Conservation (phyloP, 2,797 vertebrate species). For the Neosalanx taihuensis region DNA sequence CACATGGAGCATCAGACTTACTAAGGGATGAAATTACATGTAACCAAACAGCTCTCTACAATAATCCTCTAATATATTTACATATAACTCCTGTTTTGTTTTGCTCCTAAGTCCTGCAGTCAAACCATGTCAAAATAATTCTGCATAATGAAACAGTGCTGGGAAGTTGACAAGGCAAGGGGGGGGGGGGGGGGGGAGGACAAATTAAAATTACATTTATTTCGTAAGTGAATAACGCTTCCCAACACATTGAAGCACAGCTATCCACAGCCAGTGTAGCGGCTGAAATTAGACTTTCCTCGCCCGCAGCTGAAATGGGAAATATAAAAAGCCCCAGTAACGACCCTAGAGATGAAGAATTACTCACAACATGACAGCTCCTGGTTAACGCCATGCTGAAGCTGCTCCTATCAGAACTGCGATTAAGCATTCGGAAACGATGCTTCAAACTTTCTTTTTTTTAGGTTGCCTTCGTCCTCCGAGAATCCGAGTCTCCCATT, state of each 20-base stretch:
- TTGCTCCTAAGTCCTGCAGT: constrained; percentile 47
- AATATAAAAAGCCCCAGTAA: constrained; percentile 32
- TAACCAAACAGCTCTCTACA: neutral
- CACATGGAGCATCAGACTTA: too few relatives aligned
- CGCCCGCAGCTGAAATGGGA: constrained; percentile 50
- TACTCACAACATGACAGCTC: constrained; percentile 29
- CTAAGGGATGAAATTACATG: too few relatives aligned
- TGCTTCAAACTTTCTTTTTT: constrained; percentile 48
- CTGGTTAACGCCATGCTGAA: constrained; percentile 47
- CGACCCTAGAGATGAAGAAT: constrained; percentile 33
- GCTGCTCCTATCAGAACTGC: constrained; percentile 38
- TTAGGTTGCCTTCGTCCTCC: constrained; percentile 10
- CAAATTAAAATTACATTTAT: constrained; percentile 68
- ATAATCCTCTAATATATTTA: neutral
- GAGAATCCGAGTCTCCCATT: constrained; percentile 24
- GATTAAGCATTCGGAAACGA: constrained; percentile 52
- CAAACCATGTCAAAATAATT: constrained; percentile 58
- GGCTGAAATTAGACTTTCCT: constrained; percentile 32
- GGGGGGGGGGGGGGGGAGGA: too few relatives aligned
- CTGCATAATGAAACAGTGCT: constrained; percentile 32
- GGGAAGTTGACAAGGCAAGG: constrained; percentile 47
- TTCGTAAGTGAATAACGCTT: constrained; percentile 51
- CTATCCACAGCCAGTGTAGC: constrained; percentile 49
- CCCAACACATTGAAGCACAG: constrained; percentile 51
- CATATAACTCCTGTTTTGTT: constrained; percentile 29